Percentiles rank a stretch among this genome's conserved stretches.
Evolutionary conservation across 2,797 vertebrate species (phyloP).

Genomic region (Gobio occitaniae): DNA sequence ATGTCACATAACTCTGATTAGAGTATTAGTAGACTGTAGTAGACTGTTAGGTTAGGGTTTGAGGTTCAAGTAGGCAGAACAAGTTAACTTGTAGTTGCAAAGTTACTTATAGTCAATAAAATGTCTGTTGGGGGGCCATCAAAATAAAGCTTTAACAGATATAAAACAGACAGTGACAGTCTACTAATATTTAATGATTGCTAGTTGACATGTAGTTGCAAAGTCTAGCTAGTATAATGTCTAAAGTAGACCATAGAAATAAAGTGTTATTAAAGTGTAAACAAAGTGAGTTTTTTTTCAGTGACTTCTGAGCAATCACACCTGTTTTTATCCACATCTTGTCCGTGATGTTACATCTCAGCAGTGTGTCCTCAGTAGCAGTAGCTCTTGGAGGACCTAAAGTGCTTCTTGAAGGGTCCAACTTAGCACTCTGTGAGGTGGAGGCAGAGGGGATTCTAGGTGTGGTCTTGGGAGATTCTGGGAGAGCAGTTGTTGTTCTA

Average conservation of each 20-base stretch:
- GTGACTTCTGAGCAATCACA: conserved; percentile 60
- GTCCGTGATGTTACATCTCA: conserved; percentile 91
- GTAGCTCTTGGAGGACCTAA: conserved; percentile 70
- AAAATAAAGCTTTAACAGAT: not conserved
- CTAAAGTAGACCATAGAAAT: not conserved
- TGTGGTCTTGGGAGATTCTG: conserved; percentile 74
- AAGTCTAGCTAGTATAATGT: not conserved
- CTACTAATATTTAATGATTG: too few relatives aligned
- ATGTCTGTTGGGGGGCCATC: not conserved
- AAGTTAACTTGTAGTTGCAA: not conserved
- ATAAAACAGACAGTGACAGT: too few relatives aligned
- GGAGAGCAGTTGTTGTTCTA: conserved; percentile 69
- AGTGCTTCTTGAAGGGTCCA: conserved; percentile 71
- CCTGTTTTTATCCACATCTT: conserved; percentile 94
- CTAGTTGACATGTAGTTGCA: too few relatives aligned
- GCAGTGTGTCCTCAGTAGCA: conserved; percentile 81
- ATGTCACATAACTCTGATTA: too few relatives aligned
- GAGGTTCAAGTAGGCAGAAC: not conserved
- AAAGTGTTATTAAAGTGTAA: not conserved
- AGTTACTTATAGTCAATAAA: not conserved
- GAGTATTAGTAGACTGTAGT: not conserved
- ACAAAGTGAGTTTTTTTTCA: not conserved
- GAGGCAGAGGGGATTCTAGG: conserved; percentile 77
- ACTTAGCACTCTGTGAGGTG: conserved; percentile 78
- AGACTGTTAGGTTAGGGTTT: not conserved